Base-by-base conservation (phyloP, 2,797 vertebrate species). In the Danio aesculapii region DNA sequence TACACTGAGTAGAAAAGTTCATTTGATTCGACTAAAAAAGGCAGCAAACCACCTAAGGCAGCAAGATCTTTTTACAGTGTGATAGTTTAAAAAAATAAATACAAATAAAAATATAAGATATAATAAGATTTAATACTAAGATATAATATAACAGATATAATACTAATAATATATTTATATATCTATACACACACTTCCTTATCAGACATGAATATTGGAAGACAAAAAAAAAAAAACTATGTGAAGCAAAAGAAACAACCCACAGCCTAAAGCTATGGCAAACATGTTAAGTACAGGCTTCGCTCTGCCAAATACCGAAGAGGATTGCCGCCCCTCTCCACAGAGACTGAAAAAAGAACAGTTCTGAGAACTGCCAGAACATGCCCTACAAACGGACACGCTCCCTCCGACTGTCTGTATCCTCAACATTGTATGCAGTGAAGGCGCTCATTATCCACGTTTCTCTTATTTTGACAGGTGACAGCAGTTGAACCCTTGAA, bases 251-350 rank as follows among this genome's bases (percentile, higher is more conserved):
- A 84, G 84, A 82, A 89, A 84, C 82, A 82, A 86, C 86, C 89
- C 82, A 66, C 52, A 92, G 91, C 88, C 89, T 86, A 80, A 69
- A 92, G 90, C 83, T 85, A 92, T 92, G 91, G 88, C 87, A 92
- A 89, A 88, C 86, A 92, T 90, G 85, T 92, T 92, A 94, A 94
- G 84, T 91, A 90, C 86, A 92, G 92, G 89, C 89, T 89, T 87
- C 16, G 14, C 82, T 89, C 89, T 88, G 90, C 87, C 81, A 91
- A 91, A 89, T 89, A 88, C 88, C 90, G 85, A 87, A 84, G 50
- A 63, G 68, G 79, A 81, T 82, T 70, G 61, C 83, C 78, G 86
- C 88, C 90, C 81, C 82, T 85, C 84, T 82, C 81, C 84, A 82
- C 88, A 88, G 81, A 89, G 85, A 81, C 76, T 79, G 64, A 83